Evolutionary conservation across 2,888 invertebrate species (phyloP).

Genomic region (Argynnis bischoffii): DNA sequence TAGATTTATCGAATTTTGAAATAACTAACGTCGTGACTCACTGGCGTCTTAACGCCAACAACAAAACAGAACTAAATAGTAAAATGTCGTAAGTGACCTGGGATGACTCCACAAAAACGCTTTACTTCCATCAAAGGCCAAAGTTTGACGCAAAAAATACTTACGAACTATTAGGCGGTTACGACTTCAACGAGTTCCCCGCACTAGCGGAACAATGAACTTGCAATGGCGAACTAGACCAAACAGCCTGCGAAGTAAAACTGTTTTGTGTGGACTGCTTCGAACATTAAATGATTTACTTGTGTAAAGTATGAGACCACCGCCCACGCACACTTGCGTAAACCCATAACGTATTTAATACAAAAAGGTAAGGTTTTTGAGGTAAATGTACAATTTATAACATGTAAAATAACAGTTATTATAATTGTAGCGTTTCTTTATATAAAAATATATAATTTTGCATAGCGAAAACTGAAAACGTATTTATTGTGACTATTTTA

Average conservation of each 20-base stretch:
- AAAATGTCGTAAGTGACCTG: conserved; percentile 70
- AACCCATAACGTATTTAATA: conserved; percentile 33
- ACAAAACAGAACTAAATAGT: conserved; percentile 64
- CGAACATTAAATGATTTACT: conserved; percentile 52
- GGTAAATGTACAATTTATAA: conserved; percentile 3
- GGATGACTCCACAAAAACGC: conserved; percentile 66
- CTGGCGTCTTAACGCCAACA: conserved; percentile 79
- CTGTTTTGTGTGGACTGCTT: conserved; percentile 60
- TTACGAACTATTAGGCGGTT: conserved; percentile 56
- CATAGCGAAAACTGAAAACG: background rate
- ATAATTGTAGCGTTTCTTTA: too few species aligned
- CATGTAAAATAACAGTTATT: too few species aligned
- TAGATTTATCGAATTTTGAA: conserved; percentile 58
- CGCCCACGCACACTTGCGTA: conserved; percentile 55
- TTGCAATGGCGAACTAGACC: conserved; percentile 80
- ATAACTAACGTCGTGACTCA: conserved; percentile 74
- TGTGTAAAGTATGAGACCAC: conserved; percentile 53
- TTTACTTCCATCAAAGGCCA: conserved; percentile 60
- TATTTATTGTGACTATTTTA: background rate
- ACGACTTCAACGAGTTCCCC: conserved; percentile 55
- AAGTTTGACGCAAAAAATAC: conserved; percentile 63
- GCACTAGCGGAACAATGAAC: conserved; percentile 73
- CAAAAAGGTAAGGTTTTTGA: background rate
- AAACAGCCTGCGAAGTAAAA: conserved; percentile 68
- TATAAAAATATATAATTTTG: too few species aligned